These are phyloP conservation scores for Cydia pomonella DNA, from an alignment of 1,140 invertebrate genomes.

Conservation along the genomic window DNA sequence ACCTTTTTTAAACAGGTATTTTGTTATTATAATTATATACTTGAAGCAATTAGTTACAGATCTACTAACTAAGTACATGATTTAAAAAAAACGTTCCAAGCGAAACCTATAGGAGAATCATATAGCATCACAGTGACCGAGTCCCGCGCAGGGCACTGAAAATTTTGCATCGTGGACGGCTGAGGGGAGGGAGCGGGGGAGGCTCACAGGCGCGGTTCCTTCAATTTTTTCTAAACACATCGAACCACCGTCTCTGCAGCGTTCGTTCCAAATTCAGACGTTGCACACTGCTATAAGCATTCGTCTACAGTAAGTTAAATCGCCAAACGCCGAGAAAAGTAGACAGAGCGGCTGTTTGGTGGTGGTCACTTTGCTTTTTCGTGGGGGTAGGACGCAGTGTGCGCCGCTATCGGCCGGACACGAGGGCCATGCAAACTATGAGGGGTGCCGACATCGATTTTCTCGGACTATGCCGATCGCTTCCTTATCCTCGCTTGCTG, in stretches of 20 bases:
- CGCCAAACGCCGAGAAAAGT: not conserved
- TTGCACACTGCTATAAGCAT: conserved; percentile 24
- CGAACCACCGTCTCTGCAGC: conserved; percentile 36
- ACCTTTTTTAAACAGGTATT: too few species aligned
- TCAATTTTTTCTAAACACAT: conserved; percentile 55
- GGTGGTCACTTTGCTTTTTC: conserved; percentile 23
- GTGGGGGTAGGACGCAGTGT: conserved; percentile 23
- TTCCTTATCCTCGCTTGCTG: conserved; percentile 61
- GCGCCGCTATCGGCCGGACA: conserved; percentile 42
- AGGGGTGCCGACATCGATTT: conserved; percentile 74
- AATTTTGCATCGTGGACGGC: conserved; percentile 62
- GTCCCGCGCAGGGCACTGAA: conserved; percentile 53
- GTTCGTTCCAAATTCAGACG: conserved; percentile 32
- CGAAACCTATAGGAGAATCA: conserved; percentile 36
- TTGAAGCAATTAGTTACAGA: too few species aligned
- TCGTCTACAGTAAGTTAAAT: not conserved
- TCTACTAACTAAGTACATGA: too few species aligned
- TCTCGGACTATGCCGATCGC: conserved; percentile 73
- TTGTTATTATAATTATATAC: too few species aligned
- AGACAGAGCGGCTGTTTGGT: conserved; percentile 1
- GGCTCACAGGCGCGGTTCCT: conserved; percentile 45
- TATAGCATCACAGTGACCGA: conserved; percentile 45
- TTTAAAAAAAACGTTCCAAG: not conserved
- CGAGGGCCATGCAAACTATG: conserved; percentile 73
- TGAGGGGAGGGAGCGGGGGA: conserved; percentile 40